Evolutionary conservation across 2,888 invertebrate genomes (phyloP).

Genomic region (Tanytarsus gracilentus): DNA sequence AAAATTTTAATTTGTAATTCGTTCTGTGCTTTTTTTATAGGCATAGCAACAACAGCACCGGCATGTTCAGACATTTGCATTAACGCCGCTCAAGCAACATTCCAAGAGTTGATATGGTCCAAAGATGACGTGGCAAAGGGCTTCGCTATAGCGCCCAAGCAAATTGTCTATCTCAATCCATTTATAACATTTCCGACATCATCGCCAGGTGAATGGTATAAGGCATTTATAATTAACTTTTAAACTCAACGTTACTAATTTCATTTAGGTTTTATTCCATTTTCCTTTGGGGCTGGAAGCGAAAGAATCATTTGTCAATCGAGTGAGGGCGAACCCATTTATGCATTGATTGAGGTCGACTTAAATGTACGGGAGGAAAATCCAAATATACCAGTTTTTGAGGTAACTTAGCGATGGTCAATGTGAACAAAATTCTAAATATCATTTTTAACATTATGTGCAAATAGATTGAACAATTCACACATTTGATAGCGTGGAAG

Average conservation of each 20-base stretch:
- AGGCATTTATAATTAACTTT: conserved; percentile 4
- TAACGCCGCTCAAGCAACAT: conserved; percentile 40
- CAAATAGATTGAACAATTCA: conserved; percentile 66
- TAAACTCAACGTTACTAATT: conserved; percentile 29
- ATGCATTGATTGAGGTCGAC: conserved; percentile 40
- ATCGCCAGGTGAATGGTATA: not conserved
- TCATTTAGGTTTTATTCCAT: conserved; percentile 2
- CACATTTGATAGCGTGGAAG: conserved; percentile 71
- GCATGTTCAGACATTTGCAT: conserved; percentile 41
- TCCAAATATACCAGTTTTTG: not conserved
- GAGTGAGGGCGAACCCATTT: conserved; percentile 32
- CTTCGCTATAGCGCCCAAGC: conserved; percentile 42
- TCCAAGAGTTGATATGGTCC: conserved; percentile 42
- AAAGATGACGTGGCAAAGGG: conserved; percentile 39
- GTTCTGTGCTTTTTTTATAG: conserved; percentile 32
- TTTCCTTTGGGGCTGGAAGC: not conserved
- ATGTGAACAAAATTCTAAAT: not conserved
- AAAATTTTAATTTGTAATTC: too few species aligned
- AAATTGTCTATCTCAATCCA: conserved; percentile 44
- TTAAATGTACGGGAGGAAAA: conserved; percentile 30
- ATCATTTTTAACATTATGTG: too few species aligned
- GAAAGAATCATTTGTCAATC: conserved; percentile 30
- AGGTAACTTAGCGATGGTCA: not conserved
- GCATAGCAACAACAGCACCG: conserved; percentile 36
- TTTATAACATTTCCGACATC: conserved; percentile 45